These are phyloP conservation scores for Sebastes flavidus DNA, from an alignment of 2,797 vertebrate genomes.

Conservation along the genomic window DNA sequence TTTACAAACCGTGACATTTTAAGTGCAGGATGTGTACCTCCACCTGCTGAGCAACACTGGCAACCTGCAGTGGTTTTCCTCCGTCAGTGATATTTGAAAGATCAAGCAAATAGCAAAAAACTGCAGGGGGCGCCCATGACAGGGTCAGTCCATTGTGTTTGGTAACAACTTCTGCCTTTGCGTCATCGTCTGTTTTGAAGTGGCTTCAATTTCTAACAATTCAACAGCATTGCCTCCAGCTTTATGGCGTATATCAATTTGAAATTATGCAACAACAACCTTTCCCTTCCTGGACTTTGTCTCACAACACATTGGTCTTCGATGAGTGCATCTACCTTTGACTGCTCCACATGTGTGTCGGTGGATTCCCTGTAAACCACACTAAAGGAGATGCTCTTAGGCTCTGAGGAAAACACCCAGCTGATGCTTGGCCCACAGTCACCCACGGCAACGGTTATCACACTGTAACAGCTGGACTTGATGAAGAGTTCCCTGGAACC, in stretches of 20 bases:
- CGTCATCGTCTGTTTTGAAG: neutral
- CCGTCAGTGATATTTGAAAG: constrained; percentile 19
- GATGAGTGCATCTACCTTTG: constrained; percentile 82
- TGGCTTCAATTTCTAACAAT: neutral
- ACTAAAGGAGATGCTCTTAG: constrained; percentile 94
- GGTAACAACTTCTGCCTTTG: constrained; percentile 12
- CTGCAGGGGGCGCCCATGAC: neutral
- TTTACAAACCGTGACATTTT: constrained; percentile 38
- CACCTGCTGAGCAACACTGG: constrained; percentile 3
- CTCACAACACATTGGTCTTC: neutral
- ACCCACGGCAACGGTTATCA: constrained; percentile 84
- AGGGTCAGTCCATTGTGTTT: constrained; percentile 1
- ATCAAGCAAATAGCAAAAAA: constrained; percentile 9
- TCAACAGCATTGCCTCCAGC: neutral
- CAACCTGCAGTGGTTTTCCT: constrained; percentile 16
- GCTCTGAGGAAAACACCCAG: constrained; percentile 96
- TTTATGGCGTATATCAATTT: neutral
- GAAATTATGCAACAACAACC: neutral
- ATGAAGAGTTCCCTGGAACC: constrained; percentile 89
- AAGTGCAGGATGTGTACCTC: constrained; percentile 10
- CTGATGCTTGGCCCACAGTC: constrained; percentile 87
- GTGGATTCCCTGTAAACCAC: constrained; percentile 88
- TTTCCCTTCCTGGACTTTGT: neutral
- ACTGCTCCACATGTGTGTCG: constrained; percentile 85
- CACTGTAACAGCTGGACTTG: constrained; percentile 92